phyloP scores from a whole-genome alignment of 2,797 vertebrate species.

The Lepilemur septentrionalis region DNA sequence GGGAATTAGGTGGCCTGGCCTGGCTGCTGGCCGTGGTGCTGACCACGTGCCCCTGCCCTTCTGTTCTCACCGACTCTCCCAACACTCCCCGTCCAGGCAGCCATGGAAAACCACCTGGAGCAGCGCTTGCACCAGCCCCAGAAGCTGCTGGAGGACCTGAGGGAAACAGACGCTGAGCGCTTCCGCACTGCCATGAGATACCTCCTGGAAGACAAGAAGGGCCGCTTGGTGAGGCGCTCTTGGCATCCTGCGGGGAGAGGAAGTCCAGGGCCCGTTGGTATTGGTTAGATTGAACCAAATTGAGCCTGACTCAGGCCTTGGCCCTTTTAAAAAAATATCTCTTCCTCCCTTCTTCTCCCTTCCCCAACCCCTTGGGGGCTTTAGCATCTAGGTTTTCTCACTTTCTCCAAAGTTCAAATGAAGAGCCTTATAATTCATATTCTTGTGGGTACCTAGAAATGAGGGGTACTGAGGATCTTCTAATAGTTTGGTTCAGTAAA shows the following conservation, averaged over 20 bases:
- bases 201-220: constrained; percentile 82
- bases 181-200: constrained; percentile 85
- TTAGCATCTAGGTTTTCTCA: neutral
- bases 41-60: neutral
- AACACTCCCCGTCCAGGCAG: constrained; percentile 70
- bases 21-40: constrained; percentile 37
- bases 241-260: neutral
- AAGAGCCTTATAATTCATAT: neutral
- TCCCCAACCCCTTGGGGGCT: neutral
- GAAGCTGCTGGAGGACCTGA: constrained; percentile 83
- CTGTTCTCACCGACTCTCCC: neutral
- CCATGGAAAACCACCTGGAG: constrained; percentile 82
- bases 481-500: neutral
- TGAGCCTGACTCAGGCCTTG: neutral
- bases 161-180: constrained; percentile 79
- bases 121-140: constrained; percentile 83
- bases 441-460: neutral
- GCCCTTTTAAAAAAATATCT: neutral
- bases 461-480: neutral
- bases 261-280: neutral
- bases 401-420: constrained; percentile 5
- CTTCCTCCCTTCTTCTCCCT: neutral
- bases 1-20: accelerated
- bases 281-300: neutral
- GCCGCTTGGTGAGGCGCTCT: constrained; percentile 78